Evolutionary conservation across 2,888 invertebrate genomes (phyloP), one percentile per base, ranked within the genome.

Genomic region (Hartigia nigra): DNA sequence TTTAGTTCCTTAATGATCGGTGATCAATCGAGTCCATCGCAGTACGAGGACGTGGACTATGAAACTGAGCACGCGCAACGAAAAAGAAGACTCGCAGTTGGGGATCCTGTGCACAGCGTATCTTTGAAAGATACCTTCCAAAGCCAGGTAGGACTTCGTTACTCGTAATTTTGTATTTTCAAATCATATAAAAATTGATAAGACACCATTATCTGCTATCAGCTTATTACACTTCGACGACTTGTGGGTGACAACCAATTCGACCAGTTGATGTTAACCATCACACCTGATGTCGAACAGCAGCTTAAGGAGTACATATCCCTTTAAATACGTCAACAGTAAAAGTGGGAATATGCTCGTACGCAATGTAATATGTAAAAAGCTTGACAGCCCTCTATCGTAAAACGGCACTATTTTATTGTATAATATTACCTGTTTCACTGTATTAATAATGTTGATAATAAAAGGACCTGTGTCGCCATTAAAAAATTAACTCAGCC

Each of bases 51-150:
- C 83, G 92, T 92, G 36, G 92, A 93, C 78, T 93, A 93, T 80
- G 95, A 95, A 87, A 95, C 95, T 69, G 95, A 95, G 87, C 97
- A 97, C 91, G 96, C 96, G 85, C 93, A 94, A 87, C 93, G 98
- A 55, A 94, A 95, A 76, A 95, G 94, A 87, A 93, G 94, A 88
- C 93, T 96, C 69, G 93, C 95, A 77, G 93, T 94, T 75, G 92
- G 93, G 77, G 98, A 98, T 92, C 97, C 97, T 55, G 96, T 98
- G 32, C 95, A 96, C 89, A 95, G 94, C 77, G 94, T 97, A 74
- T 95, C 95, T 80, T 92, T 98, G 76, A 94, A 95, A 83, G 95
- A 95, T 84, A 95, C 95, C 87, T 92, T 95, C 74, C 95, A 95
- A 86, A 94, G 94, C 86, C 96, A 96, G 93, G 95, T 96, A 90